Conservation (phyloP, 2,888 invertebrate species). For the Aromia moschata region DNA sequence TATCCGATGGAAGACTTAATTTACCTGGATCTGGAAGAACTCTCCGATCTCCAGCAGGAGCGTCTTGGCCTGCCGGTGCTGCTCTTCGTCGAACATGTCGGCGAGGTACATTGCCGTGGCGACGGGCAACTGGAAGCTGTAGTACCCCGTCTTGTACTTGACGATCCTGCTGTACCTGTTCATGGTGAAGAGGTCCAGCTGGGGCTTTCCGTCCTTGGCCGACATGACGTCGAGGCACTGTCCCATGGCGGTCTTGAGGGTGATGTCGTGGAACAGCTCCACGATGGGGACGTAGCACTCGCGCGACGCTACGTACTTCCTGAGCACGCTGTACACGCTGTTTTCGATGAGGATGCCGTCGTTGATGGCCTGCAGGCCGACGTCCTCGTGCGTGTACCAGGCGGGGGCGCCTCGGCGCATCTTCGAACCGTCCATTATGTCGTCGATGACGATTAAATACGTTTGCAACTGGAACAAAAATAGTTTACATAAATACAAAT, state of each 20-base stretch:
- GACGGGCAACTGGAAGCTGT: conserved; percentile 93
- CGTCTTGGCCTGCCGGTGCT: conserved; percentile 84
- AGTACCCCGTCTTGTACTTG: conserved; percentile 92
- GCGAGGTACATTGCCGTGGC: conserved; percentile 88
- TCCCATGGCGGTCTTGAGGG: conserved; percentile 80
- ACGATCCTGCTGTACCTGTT: conserved; percentile 84
- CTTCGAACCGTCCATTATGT: conserved; percentile 88
- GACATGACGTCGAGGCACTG: conserved; percentile 84
- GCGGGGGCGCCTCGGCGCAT: conserved; percentile 88
- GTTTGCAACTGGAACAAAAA: conserved; percentile 80
- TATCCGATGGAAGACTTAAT: too few relatives aligned
- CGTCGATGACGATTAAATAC: conserved; percentile 86
- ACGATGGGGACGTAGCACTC: conserved; percentile 81
- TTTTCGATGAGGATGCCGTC: conserved; percentile 85
- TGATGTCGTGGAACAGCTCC: conserved; percentile 84
- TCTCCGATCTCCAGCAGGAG: conserved; percentile 93
- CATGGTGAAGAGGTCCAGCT: conserved; percentile 80
- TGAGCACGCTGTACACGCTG: conserved; percentile 81
- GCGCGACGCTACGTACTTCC: conserved; percentile 78
- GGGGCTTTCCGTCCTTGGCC: conserved; percentile 68
- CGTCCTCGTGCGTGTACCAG: conserved; percentile 84
- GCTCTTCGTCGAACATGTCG: conserved; percentile 78
- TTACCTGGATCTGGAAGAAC: conserved; percentile 92
- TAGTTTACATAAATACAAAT: too few relatives aligned
- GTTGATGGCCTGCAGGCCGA: conserved; percentile 82